Evolutionary conservation across 2,888 invertebrate genomes (phyloP).

Genomic region (Melanotus villosus): DNA sequence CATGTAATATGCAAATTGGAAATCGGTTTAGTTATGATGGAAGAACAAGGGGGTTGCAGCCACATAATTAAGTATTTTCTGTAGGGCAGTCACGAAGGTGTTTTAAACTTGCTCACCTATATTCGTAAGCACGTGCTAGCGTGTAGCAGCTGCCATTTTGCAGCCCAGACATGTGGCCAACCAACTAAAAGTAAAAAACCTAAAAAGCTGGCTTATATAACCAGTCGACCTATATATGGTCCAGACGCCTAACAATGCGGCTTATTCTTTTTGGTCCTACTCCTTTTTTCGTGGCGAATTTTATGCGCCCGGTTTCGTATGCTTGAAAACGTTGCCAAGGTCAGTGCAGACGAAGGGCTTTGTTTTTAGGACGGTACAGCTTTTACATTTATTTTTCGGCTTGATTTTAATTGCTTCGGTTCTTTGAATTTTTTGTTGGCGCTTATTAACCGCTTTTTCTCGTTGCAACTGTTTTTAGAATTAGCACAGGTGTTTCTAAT

Average conservation of each 20-base stretch:
- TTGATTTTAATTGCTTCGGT: conserved; percentile 26
- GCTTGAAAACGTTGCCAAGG: conserved; percentile 57
- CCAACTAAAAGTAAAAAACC: conserved; percentile 45
- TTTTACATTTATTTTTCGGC: conserved; percentile 24
- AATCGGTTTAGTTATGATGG: conserved; percentile 29
- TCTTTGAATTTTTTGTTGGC: conserved; percentile 4
- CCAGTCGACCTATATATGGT: conserved; percentile 65
- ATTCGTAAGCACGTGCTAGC: conserved; percentile 60
- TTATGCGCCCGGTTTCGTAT: conserved; percentile 55
- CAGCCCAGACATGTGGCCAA: conserved; percentile 52
- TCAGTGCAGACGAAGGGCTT: conserved; percentile 54
- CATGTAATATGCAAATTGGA: conserved; percentile 36
- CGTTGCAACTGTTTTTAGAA: neutral
- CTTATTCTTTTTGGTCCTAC: conserved; percentile 50
- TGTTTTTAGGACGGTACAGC: conserved; percentile 33
- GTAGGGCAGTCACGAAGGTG: conserved; percentile 52
- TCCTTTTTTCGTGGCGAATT: conserved; percentile 55
- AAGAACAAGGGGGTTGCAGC: conserved; percentile 39
- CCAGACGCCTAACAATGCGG: conserved; percentile 67
- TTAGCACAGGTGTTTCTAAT: no score
- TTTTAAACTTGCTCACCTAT: conserved; percentile 59
- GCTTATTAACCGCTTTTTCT: neutral
- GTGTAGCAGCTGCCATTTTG: conserved; percentile 65
- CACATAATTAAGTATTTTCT: conserved; percentile 45
- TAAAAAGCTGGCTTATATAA: conserved; percentile 55